phyloP scores from a whole-genome alignment of 2,113 vertebrate species.

The Canis aureus region DNA sequence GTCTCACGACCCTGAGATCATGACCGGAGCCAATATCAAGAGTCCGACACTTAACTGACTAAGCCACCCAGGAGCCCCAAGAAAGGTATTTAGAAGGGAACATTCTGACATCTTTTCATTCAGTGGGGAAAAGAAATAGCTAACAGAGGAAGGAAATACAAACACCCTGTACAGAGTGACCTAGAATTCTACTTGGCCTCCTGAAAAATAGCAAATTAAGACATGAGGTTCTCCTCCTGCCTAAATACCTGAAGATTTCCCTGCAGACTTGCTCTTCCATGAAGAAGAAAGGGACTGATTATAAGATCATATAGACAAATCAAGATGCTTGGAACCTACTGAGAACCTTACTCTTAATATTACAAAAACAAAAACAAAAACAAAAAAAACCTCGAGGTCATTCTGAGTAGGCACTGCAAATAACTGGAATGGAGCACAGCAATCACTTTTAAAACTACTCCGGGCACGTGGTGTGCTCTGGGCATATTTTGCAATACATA shows the following conservation, averaged over 20 bases:
- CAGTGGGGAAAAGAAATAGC: not conserved
- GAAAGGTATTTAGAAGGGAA: not conserved
- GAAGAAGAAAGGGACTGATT: not conserved
- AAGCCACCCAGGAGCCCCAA: not conserved
- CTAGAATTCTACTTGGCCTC: not conserved
- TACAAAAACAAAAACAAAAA: not conserved
- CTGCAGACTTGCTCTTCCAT: not conserved
- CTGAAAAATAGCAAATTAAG: not conserved
- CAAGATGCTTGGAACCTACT: not conserved
- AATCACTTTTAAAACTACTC: constrained; percentile 29
- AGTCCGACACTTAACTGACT: not conserved
- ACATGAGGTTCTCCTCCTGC: not conserved
- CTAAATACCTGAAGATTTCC: not conserved
- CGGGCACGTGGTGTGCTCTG: not conserved
- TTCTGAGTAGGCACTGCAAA: not conserved
- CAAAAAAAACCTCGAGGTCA: not conserved
- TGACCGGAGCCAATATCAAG: not conserved
- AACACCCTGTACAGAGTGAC: not conserved
- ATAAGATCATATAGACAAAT: not conserved
- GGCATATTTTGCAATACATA: not conserved
- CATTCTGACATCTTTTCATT: not conserved
- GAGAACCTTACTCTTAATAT: not conserved
- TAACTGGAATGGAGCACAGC: not conserved
- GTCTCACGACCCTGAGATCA: not conserved
- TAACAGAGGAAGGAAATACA: not conserved